Evolutionary conservation across 2,797 vertebrate species (phyloP), one percentile per base, ranked within the genome.

Genomic region (Gambusia yucatana): DNA sequence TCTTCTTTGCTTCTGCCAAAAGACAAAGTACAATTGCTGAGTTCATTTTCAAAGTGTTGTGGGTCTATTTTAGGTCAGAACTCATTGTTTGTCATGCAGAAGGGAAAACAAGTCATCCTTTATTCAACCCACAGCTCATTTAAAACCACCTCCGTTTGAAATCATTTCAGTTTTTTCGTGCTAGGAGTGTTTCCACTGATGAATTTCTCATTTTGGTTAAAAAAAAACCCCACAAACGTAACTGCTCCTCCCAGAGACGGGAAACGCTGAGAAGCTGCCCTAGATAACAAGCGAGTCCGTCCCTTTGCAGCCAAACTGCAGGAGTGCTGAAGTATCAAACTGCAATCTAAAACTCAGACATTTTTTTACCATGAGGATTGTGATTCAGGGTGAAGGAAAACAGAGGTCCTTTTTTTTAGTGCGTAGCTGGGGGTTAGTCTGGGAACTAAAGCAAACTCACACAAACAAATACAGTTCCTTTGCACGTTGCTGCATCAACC

Each of bases 321-420:
- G 80, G 86, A 91, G 82, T 80, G 65, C 63, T 71, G 78, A 80
- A 80, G 84, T 81, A 89, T 93, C 86, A 88, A 86, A 92, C 85
- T 72, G 86, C 82, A 84, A 86, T 89, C 77, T 83, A 8, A 87
- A 76, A 79, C 79, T 33, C 82, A 78, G 82, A 78, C 50, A 65
- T 75, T 28, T 79, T 80, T 81, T 80, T 83, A 79, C 71, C 71
- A 70, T 77, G 48, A 67, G 65, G 80, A 86, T 78, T 57, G 73
- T 55, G 78, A 78, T 83, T 78, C 73, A 80, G 82, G 82, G 13
- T 3, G 16, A 44, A 10, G 79, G 55, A 83, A 80, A 87, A 75
- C 75, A 75, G 75, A 81, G 77, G 28, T 75, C 11, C 8, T 69
- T 69, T 70, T 70, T 77, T 82, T 81, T 81, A 77, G 77, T 36